phyloP scores from a whole-genome alignment of 2,888 invertebrate species.

The Hypsopygia costalis region DNA sequence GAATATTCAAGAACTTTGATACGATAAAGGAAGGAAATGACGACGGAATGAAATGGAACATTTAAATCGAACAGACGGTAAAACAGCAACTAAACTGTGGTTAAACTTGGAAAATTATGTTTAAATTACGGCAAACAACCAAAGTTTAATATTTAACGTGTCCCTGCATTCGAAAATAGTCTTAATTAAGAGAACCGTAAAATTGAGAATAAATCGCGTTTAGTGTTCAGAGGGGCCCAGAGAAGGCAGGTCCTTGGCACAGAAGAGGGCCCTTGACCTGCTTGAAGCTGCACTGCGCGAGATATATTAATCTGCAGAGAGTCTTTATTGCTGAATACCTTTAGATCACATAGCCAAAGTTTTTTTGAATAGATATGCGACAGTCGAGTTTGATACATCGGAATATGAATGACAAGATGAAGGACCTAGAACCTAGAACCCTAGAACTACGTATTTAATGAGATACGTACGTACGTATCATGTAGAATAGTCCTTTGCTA shows the following conservation, averaged over 20 bases:
- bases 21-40: background rate
- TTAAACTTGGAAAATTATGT: background rate
- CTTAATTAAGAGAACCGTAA: slow-evolving; percentile 2
- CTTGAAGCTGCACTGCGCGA: slow-evolving; percentile 20
- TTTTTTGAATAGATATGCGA: slow-evolving; percentile 10
- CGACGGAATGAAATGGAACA: background rate
- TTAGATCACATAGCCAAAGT: slow-evolving; percentile 19
- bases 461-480: too few species aligned
- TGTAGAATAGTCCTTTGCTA: too few species aligned
- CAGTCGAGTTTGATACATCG: too few species aligned
- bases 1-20: background rate
- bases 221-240: slow-evolving; percentile 9
- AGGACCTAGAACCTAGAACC: too few species aligned
- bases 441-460: too few species aligned
- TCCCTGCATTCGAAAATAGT: slow-evolving; percentile 1
- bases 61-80: background rate
- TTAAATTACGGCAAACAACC: background rate
- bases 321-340: slow-evolving; percentile 19
- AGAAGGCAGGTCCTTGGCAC: slow-evolving; percentile 30
- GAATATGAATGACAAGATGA: too few species aligned
- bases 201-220: slow-evolving; percentile 15
- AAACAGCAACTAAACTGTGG: background rate
- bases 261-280: slow-evolving; percentile 23
- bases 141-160: slow-evolving; percentile 3
- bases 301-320: slow-evolving; percentile 25